Percentiles rank a stretch among this genome's conserved stretches.
phyloP scores from a whole-genome alignment of 2,113 vertebrate genomes.

The Hyaena hyaena region DNA sequence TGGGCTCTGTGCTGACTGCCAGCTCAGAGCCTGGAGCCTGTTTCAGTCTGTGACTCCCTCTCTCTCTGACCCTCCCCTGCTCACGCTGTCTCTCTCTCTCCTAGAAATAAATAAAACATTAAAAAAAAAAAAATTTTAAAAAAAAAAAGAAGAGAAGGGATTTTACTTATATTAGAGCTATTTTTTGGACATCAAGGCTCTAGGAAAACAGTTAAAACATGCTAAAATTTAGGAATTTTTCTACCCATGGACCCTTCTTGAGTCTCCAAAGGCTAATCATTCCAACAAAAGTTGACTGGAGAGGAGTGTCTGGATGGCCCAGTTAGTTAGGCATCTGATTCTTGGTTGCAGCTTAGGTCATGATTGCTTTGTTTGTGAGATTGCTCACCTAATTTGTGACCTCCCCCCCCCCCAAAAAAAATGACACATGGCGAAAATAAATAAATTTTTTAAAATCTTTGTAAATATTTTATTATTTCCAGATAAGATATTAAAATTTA shows the following conservation, averaged over 20 bases:
- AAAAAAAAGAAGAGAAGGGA: background rate
- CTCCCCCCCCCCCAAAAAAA: background rate
- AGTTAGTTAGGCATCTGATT: background rate
- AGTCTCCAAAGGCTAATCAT: background rate
- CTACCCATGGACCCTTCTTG: background rate
- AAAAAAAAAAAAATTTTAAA: too few species aligned
- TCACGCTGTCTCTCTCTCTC: too few species aligned
- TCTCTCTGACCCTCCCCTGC: too few species aligned
- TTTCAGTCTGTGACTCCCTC: too few species aligned
- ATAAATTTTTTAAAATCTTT: background rate
- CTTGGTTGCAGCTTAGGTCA: too few species aligned
- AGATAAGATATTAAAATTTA: too few species aligned
- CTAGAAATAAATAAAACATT: too few species aligned
- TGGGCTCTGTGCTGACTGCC: too few species aligned
- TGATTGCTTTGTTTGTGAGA: too few species aligned
- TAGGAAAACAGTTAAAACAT: background rate
- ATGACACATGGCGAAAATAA: background rate
- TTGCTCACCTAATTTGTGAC: background rate
- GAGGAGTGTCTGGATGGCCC: background rate
- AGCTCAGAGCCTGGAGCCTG: too few species aligned
- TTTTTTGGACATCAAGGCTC: background rate
- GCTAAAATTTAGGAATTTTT: background rate
- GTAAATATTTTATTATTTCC: constrained; percentile 63
- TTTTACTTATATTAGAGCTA: background rate
- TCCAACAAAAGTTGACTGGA: background rate